Conservation (phyloP, 1,140 invertebrate species). For the Bombus breviceps region DNA sequence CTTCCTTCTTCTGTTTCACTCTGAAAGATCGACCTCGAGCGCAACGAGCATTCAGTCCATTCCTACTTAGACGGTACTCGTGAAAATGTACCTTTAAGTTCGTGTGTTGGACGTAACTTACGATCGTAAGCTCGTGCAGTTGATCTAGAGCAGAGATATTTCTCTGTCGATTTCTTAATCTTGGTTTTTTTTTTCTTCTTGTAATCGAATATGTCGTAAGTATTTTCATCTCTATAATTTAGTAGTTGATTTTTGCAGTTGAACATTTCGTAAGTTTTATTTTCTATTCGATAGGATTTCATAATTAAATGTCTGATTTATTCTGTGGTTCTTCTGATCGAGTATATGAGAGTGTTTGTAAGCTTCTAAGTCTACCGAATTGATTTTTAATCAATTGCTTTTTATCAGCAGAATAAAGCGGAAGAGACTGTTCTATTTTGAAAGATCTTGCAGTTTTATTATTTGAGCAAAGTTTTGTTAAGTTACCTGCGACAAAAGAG, state of each 20-base stretch:
- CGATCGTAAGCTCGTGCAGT: neutral
- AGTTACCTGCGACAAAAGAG: neutral
- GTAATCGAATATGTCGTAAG: no score
- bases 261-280: no score
- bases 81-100: neutral
- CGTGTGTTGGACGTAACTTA: neutral
- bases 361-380: no score
- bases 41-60: conserved; percentile 1
- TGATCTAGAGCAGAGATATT: neutral
- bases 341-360: no score
- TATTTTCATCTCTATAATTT: neutral
- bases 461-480: neutral
- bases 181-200: neutral
- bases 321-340: no score
- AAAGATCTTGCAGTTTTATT: no score
- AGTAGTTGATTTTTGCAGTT: neutral
- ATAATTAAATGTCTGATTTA: no score
- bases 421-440: neutral
- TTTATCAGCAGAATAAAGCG: no score
- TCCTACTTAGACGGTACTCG: neutral
- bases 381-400: no score
- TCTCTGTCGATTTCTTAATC: neutral
- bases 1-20: conserved; percentile 12
- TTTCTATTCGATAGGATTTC: no score
- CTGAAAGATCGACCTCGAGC: neutral